Evolutionary conservation across 2,888 invertebrate species (phyloP), one percentile per base, ranked within the genome.

Genomic region (Ashinkailepas kermadecensis): DNA sequence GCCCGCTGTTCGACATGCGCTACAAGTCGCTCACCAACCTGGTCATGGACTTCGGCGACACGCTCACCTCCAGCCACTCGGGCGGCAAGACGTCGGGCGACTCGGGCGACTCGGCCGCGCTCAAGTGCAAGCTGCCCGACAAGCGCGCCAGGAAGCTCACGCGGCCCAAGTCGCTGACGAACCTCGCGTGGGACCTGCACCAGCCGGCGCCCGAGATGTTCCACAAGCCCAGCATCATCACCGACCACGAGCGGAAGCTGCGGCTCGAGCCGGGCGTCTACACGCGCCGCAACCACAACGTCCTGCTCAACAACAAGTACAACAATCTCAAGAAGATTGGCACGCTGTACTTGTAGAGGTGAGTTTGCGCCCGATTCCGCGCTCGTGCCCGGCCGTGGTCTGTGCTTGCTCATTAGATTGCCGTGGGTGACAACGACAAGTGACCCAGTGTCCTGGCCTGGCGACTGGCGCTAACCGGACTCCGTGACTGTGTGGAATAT

Each of bases 21-120:
- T 89, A 86, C 83, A 86, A 86, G 83, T 86, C 87, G 91, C 91
- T 87, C 54, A 86, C 85, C 15, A 86, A 86, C 83, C 83, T 86
- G 56, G 84, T 85, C 21, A 92, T 92, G 91, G 92, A 92, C 85
- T 88, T 92, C 67, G 21, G n/a, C n/a, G 93, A 93, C 86, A 95
- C 95, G n/a, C 89, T 95, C 84, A 94, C 95, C 86, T 95, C 95
- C 65, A 95, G 95, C 87, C 94, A 95, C 88, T 95, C 95, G 57
- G 95, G 95, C 64, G 95, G 95, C 1, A 90, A 94, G 81, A 94
- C 94, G 10, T 95, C 95, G 18, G 94, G 94, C 4, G 95, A 95
- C 87, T 95, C 95, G 9, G 85, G 84, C 12, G 92, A 91, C 0
- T 91, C 91, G 80, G 94, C 84, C 2, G 83, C 83, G 18, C 82